Conservation (phyloP, 2,113 vertebrate species). For the Scomber scombrus region DNA sequence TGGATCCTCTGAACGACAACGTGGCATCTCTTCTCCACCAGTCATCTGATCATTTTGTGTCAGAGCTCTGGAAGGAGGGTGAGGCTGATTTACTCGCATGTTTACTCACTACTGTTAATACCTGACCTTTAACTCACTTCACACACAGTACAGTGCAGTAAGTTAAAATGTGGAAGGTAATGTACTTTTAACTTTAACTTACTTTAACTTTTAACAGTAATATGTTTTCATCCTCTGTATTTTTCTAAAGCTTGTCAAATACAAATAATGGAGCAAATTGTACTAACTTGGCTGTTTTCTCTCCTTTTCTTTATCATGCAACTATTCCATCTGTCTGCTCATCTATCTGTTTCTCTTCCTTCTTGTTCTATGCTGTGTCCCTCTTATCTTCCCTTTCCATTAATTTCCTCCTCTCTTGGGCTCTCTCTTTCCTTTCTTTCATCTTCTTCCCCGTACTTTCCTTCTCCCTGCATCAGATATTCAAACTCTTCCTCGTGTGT, state of each 20-base stretch:
- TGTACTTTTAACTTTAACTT: constrained; percentile 9
- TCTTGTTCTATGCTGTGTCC: constrained; percentile 41
- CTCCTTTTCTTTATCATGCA: constrained; percentile 37
- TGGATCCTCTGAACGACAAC: constrained; percentile 93
- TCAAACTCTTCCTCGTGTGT: constrained; percentile 90
- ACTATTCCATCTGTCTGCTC: constrained; percentile 30
- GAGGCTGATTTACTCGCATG: constrained; percentile 50
- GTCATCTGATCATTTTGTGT: constrained; percentile 90
- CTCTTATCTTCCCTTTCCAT: constrained; percentile 15
- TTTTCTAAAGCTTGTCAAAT: background rate
- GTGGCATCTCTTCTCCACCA: constrained; percentile 92
- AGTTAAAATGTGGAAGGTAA: background rate
- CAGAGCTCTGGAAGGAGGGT: constrained; percentile 96
- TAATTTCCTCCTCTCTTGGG: constrained; percentile 16
- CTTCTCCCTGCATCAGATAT: constrained; percentile 82
- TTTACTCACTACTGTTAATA: background rate
- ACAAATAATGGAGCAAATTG: constrained; percentile 13
- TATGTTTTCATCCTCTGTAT: background rate
- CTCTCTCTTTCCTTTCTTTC: constrained; percentile 27
- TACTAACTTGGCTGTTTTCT: constrained; percentile 63
- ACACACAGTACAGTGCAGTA: background rate
- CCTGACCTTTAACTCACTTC: background rate
- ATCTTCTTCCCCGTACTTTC: constrained; percentile 19
- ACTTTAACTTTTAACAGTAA: no score
- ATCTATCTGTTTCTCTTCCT: constrained; percentile 19